phyloP scores from a whole-genome alignment of 2,888 invertebrate genomes.

The Sarcophaga caerulescens region DNA sequence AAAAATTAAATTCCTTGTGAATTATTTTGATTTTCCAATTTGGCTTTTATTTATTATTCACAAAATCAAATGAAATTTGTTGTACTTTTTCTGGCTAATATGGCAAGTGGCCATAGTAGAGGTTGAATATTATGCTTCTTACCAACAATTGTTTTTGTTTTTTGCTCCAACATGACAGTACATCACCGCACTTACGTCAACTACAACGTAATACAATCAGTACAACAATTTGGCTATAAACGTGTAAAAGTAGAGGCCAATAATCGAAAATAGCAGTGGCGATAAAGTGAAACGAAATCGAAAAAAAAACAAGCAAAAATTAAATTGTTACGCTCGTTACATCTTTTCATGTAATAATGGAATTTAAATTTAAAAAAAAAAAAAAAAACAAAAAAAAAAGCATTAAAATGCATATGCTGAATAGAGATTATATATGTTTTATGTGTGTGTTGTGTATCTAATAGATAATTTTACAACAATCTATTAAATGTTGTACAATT shows the following conservation, averaged over 20 bases:
- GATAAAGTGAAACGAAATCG: neutral
- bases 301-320: neutral
- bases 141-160: neutral
- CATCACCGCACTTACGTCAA: slow-evolving; percentile 52
- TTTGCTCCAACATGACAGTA: slow-evolving; percentile 45
- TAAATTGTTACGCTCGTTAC: slow-evolving; percentile 56
- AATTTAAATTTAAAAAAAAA: neutral
- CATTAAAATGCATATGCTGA: no score
- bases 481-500: no score
- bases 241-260: slow-evolving; percentile 36
- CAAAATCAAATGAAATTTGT: slow-evolving; percentile 20
- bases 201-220: slow-evolving; percentile 18
- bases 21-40: neutral
- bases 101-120: neutral
- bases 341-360: slow-evolving; percentile 51
- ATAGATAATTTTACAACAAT: no score
- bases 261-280: slow-evolving; percentile 18
- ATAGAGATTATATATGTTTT: neutral
- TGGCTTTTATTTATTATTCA: neutral
- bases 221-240: neutral
- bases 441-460: neutral
- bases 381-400: neutral
- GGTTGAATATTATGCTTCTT: neutral
- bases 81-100: neutral
- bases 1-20: neutral